Percentiles rank a stretch among this genome's conserved stretches.
Evolutionary conservation across 2,888 invertebrate genomes (phyloP).

Genomic region (Biston betularia): DNA sequence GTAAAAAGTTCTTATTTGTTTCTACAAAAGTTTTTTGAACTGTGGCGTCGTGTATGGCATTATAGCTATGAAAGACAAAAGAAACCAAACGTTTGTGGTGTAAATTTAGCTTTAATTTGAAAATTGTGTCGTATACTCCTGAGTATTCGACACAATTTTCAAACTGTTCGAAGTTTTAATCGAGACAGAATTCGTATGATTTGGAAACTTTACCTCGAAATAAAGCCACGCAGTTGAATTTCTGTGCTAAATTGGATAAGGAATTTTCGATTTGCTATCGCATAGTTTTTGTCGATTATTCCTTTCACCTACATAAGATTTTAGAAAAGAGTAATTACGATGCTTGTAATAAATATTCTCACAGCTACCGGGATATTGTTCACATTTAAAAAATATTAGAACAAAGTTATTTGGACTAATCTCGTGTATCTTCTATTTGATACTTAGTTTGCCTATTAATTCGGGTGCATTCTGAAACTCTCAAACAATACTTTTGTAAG

Average conservation of each 20-base stretch:
- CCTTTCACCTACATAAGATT: not conserved
- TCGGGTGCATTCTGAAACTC: not conserved
- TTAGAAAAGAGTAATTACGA: not conserved
- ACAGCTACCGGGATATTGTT: not conserved
- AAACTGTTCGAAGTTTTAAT: not conserved
- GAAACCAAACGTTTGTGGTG: not conserved
- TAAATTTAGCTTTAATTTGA: conserved; percentile 6
- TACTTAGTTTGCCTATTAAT: not conserved
- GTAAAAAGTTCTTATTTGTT: too few species aligned
- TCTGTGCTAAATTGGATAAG: not conserved
- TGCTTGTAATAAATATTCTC: not conserved
- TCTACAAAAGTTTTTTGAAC: not conserved
- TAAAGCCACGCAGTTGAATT: not conserved
- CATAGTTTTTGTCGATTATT: not conserved
- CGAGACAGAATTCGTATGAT: not conserved
- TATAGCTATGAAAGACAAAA: not conserved
- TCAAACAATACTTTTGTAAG: not conserved
- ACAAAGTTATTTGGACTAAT: not conserved
- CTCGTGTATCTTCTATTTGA: not conserved
- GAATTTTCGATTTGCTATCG: not conserved
- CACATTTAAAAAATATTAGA: not conserved
- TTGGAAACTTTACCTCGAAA: not conserved
- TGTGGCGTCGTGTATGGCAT: not conserved
- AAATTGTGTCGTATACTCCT: too few species aligned
- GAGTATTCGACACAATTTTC: too few species aligned